These are phyloP conservation scores for Physocephala rufipes DNA, from an alignment of 2,888 invertebrate species.

Conservation along the genomic window DNA sequence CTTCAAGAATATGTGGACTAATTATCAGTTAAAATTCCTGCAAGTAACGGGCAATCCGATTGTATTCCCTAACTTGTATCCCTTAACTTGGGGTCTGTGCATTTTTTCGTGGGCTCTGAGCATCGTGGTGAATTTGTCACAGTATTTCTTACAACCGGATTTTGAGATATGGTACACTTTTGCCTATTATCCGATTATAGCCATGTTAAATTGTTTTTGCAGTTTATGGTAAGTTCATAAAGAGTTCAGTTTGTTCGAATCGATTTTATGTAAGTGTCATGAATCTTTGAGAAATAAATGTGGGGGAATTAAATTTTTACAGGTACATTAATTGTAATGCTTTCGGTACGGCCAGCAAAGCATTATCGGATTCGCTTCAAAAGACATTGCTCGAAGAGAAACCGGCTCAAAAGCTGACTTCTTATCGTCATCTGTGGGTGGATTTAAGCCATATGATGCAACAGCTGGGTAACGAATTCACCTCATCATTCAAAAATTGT, in stretches of 20 bases:
- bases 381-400: conserved; percentile 72
- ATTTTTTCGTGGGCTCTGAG: conserved; percentile 75
- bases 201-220: conserved; percentile 78
- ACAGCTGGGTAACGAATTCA: conserved; percentile 74
- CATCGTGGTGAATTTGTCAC: conserved; percentile 73
- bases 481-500: background rate
- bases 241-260: background rate
- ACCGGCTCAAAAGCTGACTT: conserved; percentile 73
- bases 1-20: conserved; percentile 83
- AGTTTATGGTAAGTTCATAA: conserved; percentile 71
- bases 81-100: conserved; percentile 73
- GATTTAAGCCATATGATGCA: conserved; percentile 83
- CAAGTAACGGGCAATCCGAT: conserved; percentile 69
- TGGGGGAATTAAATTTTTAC: background rate
- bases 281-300: background rate
- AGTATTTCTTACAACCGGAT: conserved; percentile 77
- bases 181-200: conserved; percentile 78
- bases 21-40: conserved; percentile 72
- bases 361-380: conserved; percentile 72
- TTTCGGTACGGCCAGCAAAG: conserved; percentile 73
- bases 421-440: conserved; percentile 76
- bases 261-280: too few relatives aligned
- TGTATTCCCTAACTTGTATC: conserved; percentile 73
- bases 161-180: conserved; percentile 78
- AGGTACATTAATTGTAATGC: conserved; percentile 75